Percentiles rank a stretch among this genome's conserved stretches.
Evolutionary conservation across 1,140 invertebrate species (phyloP).

Genomic region (Drosophila ohnishii): DNA sequence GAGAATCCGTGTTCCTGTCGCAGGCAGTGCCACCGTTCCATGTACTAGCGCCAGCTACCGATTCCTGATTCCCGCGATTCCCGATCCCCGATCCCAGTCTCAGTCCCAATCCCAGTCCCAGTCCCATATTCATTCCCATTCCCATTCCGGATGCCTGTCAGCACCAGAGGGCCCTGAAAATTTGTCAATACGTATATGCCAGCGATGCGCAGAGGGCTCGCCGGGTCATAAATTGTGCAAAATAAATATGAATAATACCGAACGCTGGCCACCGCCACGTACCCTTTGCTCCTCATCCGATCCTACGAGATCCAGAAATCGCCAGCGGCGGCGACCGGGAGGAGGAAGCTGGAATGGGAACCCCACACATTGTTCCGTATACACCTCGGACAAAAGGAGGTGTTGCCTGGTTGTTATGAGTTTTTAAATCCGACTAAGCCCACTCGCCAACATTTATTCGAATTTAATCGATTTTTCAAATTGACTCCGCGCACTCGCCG

Average conservation of each 20-base stretch:
- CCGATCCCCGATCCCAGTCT: conserved; percentile 12
- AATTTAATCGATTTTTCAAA: conserved; percentile 81
- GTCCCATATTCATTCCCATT: conserved; percentile 18
- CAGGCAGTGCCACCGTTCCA: conserved; percentile 69
- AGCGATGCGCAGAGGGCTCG: conserved; percentile 29
- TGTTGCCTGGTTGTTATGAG: conserved; percentile 80
- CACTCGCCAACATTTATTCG: conserved; percentile 76
- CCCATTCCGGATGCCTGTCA: conserved; percentile 34
- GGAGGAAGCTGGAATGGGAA: conserved; percentile 17
- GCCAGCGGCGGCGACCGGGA: conserved; percentile 54
- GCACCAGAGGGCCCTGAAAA: conserved; percentile 48
- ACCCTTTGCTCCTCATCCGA: conserved; percentile 3
- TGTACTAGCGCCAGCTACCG: conserved; percentile 77
- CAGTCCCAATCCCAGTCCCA: conserved; percentile 2
- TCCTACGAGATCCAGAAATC: conserved; percentile 38
- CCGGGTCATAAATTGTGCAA: conserved; percentile 70
- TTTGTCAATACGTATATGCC: conserved; percentile 64
- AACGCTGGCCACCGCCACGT: conserved; percentile 2
- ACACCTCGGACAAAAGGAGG: conserved; percentile 70
- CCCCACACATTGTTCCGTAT: conserved; percentile 75
- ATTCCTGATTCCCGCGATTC: conserved; percentile 23
- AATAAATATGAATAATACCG: conserved; percentile 78
- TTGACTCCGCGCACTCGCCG: conserved; percentile 51
- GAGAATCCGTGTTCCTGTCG: conserved; percentile 71
- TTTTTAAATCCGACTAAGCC: conserved; percentile 77